These are phyloP conservation scores for Rutilus rutilus DNA, from an alignment of 2,113 vertebrate species.

Conservation along the genomic window DNA sequence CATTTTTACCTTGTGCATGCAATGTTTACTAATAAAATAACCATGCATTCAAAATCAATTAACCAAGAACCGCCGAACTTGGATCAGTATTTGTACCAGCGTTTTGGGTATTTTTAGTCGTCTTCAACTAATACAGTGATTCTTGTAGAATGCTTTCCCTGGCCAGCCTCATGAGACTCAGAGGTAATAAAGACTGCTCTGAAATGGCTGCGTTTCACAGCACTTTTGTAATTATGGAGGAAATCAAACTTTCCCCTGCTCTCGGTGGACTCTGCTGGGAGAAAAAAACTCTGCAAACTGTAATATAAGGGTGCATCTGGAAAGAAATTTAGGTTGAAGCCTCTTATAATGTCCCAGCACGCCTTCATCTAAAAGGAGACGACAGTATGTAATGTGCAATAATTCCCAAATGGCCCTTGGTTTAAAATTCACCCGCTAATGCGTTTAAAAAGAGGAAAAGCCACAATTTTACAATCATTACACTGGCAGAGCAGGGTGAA, in stretches of 20 bases:
- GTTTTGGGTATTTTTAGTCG: neutral
- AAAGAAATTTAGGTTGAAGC: constrained; percentile 12
- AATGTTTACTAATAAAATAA: neutral
- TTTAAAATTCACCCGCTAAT: constrained; percentile 20
- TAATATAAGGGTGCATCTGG: constrained; percentile 12
- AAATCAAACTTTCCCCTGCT: constrained; percentile 31
- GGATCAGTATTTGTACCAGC: neutral
- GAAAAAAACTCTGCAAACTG: neutral
- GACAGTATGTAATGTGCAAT: constrained; percentile 7
- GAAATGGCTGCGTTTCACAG: constrained; percentile 36
- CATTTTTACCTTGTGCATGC: neutral
- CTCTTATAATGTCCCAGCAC: neutral
- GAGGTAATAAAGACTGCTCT: constrained; percentile 30
- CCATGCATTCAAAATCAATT: neutral
- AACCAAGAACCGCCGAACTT: neutral
- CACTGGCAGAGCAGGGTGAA: neutral
- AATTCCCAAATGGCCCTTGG: constrained; percentile 31
- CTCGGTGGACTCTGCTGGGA: constrained; percentile 12
- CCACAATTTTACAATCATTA: neutral
- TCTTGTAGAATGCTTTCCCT: constrained; percentile 9
- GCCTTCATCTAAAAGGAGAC: constrained; percentile 16
- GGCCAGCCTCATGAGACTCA: constrained; percentile 25
- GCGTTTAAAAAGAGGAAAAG: constrained; percentile 7
- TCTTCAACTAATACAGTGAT: neutral
- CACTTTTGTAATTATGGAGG: constrained; percentile 43